These are phyloP conservation scores for Molossus alvarezi DNA, from an alignment of 2,797 vertebrate genomes.

Conservation along the genomic window DNA sequence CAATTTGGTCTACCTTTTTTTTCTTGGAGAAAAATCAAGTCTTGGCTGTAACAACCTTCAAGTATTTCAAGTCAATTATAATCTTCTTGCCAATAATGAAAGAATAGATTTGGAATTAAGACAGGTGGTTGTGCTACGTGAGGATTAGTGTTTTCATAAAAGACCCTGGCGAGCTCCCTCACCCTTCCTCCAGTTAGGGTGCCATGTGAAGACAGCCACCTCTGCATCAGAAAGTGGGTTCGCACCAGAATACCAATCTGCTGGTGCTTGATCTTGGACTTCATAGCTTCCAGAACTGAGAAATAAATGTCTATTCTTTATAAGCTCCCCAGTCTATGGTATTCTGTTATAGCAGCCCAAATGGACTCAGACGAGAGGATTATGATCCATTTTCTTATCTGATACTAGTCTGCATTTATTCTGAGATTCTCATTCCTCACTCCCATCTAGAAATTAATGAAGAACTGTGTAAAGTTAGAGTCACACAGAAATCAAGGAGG, in stretches of 20 bases:
- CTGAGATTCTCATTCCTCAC: constrained; percentile 1
- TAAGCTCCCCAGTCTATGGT: not conserved
- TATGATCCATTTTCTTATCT: not conserved
- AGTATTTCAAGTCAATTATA: constrained; percentile 37
- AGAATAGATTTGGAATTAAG: not conserved
- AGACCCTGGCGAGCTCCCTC: not conserved
- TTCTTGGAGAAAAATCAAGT: constrained; percentile 29
- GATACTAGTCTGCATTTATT: not conserved
- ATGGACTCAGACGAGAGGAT: not conserved
- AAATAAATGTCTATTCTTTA: not conserved
- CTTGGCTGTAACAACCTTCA: not conserved
- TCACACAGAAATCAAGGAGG: not conserved
- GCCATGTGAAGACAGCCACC: not conserved
- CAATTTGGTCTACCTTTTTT: not conserved
- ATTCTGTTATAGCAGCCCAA: not conserved
- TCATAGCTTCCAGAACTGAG: not conserved
- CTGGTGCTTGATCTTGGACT: not conserved
- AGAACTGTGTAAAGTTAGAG: not conserved
- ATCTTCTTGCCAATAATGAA: not conserved
- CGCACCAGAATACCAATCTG: not conserved
- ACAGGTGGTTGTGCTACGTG: not conserved
- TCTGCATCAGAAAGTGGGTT: not conserved
- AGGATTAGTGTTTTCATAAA: not conserved
- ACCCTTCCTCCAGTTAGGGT: not conserved
- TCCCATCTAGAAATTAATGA: not conserved